Base-by-base conservation (phyloP, 53 echinoderm and acorn worm genomes). In the Apostichopus leukothele region DNA sequence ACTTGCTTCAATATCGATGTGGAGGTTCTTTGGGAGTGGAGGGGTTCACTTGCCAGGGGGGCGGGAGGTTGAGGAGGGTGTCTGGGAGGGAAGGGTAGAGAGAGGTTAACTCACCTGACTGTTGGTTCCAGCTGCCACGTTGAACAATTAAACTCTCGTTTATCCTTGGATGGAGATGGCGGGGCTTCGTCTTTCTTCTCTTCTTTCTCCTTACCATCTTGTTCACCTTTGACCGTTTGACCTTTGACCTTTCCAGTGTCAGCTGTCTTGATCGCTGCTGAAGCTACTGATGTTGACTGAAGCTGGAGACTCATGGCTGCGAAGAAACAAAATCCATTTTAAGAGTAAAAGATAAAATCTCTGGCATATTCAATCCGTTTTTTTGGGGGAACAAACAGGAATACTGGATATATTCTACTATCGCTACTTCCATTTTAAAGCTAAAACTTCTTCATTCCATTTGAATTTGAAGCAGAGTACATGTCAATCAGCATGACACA, bases 41-140 rank as follows among this genome's bases (percentile, higher is more conserved):
- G 27, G 27, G 27, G 27, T 1, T 27, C 27, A 27, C 27, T 27
- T 27, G 27, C 27, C 27, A 61, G 60, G 9, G 53, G 83, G 60
- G 55, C 2, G 83, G 13, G 83, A 60, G 86, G 8, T 3, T 7
- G 22, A 23, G 71, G 5, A 68, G 19, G 13, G 18, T 68, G 19
- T 68, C 71, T 16, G 4, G 19, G 71, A 68, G 18, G 9, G 71
- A 18, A 16, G 18, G 6, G 18, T 68, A n/a, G 27, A 27, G 27
- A 27, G 27, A 27, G 27, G 27, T 27, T 27, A 60, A 61, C 84
- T 61, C 76, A 97, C 98, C 94, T 93, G 59, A 97, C 91, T 25
- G 98, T 97, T 4, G 98, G 98, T 76, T 97, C 94, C 27, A 97
- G 90, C 89, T 95, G 98, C 98, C 98, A 97, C 4, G 98, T 97